Conservation (phyloP, 1,140 invertebrate species). For the Bombus waltoni region DNA sequence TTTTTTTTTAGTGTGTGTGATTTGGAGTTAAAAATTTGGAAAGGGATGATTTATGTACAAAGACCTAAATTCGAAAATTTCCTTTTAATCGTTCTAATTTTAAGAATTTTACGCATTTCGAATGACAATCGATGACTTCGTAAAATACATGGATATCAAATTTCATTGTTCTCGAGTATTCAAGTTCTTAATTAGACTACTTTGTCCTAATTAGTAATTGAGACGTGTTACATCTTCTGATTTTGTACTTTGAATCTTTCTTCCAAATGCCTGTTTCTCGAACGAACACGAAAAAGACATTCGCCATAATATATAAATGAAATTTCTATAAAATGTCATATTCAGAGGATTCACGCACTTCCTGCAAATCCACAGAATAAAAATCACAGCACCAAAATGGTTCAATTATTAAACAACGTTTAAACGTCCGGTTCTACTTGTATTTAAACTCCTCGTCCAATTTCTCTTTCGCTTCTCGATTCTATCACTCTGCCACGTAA, state of each 20-base stretch:
- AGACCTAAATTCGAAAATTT: background rate
- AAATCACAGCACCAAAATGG: conserved; percentile 23
- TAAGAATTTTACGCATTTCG: background rate
- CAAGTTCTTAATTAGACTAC: background rate
- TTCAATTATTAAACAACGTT: background rate
- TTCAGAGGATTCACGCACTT: background rate
- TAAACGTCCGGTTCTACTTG: background rate
- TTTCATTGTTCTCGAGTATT: conserved; percentile 1
- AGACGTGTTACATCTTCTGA: background rate
- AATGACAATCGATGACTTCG: too few relatives aligned
- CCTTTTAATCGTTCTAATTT: conserved; percentile 5
- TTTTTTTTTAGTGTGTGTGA: background rate
- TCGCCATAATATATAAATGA: background rate
- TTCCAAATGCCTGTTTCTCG: background rate
- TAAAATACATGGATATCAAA: background rate
- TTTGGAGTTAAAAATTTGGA: background rate
- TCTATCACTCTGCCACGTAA: conserved; percentile 17
- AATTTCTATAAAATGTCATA: background rate
- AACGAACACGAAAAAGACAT: background rate
- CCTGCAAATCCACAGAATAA: background rate
- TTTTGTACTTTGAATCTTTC: conserved; percentile 2
- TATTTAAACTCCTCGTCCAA: background rate
- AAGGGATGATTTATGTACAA: background rate
- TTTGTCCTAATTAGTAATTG: background rate
- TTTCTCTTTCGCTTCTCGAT: background rate